Evolutionary conservation across 2,113 vertebrate species (phyloP).

Genomic region (Xenotilapia longispinis): DNA sequence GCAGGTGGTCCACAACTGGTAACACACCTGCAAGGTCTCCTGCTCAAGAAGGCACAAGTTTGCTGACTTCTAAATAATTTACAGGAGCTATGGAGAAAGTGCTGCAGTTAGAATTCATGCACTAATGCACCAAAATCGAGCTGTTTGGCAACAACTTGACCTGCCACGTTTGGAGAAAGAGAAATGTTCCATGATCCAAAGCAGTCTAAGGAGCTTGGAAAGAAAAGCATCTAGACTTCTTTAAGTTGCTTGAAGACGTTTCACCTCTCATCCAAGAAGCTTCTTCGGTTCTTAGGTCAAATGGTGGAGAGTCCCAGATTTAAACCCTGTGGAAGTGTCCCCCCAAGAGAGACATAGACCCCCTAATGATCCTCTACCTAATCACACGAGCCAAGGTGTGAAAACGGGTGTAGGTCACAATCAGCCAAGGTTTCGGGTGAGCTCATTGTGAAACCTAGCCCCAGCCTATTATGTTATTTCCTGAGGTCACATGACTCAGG

Average conservation of each 20-base stretch:
- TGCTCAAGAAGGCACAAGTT: neutral
- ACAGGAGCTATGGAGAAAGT: neutral
- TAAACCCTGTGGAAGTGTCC: neutral
- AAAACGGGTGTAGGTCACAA: neutral
- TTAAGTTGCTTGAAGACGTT: neutral
- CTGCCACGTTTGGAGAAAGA: neutral
- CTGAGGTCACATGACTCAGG: fast-evolving
- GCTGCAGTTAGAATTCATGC: neutral
- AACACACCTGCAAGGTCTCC: neutral
- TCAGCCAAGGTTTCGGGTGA: fast-evolving
- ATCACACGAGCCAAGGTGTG: neutral
- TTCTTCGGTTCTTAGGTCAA: neutral
- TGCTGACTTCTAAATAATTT: neutral
- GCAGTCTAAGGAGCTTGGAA: neutral
- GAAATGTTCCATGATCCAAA: neutral
- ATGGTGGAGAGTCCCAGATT: neutral
- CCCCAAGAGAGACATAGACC: neutral
- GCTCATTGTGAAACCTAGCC: neutral
- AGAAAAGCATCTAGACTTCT: fast-evolving
- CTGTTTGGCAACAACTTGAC: neutral
- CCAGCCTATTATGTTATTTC: neutral
- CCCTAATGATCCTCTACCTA: neutral
- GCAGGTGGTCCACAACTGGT: neutral
- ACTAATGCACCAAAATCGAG: neutral
- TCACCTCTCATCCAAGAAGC: neutral